Evolutionary conservation across 1,140 invertebrate species (phyloP).

Genomic region (Stratiolaelaps scimitus): DNA sequence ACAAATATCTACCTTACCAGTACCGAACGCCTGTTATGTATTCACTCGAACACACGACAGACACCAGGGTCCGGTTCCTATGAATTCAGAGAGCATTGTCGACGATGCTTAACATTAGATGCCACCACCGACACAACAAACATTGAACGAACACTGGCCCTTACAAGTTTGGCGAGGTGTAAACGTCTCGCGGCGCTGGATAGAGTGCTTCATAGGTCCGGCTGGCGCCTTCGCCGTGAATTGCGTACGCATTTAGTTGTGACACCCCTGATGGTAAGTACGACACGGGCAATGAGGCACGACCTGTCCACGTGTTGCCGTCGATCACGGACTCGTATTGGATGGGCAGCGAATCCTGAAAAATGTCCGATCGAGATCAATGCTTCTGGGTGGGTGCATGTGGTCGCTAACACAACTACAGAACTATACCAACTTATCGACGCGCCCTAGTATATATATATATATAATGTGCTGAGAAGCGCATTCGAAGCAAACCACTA

Average conservation of each 20-base stretch:
- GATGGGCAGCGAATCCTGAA: conserved; percentile 41
- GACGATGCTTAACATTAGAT: neutral
- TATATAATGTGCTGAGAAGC: conserved; percentile 3
- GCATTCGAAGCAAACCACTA: conserved; percentile 32
- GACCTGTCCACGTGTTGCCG: conserved; percentile 41
- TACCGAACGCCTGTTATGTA: no score
- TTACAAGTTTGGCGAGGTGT: conserved; percentile 45
- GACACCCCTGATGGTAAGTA: conserved; percentile 44
- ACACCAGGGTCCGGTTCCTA: neutral
- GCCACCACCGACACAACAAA: no score
- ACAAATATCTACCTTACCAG: no score
- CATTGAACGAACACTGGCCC: neutral
- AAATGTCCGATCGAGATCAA: neutral
- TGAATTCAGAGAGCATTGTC: neutral
- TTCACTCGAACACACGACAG: no score
- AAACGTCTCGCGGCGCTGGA: conserved; percentile 42
- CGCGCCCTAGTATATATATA: neutral
- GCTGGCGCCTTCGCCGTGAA: conserved; percentile 44
- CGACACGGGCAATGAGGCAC: conserved; percentile 40
- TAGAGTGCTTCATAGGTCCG: conserved; percentile 46
- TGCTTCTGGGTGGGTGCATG: neutral
- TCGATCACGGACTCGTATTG: conserved; percentile 38
- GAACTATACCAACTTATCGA: neutral
- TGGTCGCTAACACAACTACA: neutral
- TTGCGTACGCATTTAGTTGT: conserved; percentile 49